A percentile compares a stretch with the other conserved stretches of the same genome.
Conservation (phyloP, 2,888 invertebrate species). For the Caenorhabditis plicata region DNA sequence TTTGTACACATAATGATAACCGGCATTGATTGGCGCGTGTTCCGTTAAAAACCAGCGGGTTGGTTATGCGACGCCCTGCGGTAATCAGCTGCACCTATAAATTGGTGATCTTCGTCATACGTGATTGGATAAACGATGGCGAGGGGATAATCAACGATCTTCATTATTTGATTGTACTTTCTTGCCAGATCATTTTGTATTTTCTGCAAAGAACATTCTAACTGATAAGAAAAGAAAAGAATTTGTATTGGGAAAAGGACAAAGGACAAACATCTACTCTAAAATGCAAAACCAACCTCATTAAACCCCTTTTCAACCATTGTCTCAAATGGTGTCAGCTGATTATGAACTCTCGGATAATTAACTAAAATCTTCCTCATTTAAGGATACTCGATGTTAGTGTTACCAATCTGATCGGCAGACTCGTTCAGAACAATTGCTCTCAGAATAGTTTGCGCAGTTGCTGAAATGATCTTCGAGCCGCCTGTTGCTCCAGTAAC, state of each 20-base stretch:
- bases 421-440: conserved; percentile 77
- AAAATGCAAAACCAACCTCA: conserved; percentile 2
- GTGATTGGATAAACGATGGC: conserved; percentile 29
- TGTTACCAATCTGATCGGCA: conserved; percentile 51
- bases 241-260: neutral
- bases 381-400: neutral
- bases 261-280: neutral
- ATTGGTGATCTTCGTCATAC: conserved; percentile 1
- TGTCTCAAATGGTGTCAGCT: conserved; percentile 72
- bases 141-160: conserved; percentile 8
- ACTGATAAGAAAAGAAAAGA: neutral
- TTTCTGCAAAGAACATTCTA: conserved; percentile 24
- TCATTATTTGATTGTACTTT: conserved; percentile 45
- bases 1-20: no score
- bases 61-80: conserved; percentile 13
- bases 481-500: conserved; percentile 86
- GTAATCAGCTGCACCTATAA: conserved; percentile 19
- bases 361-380: conserved; percentile 65
- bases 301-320: conserved; percentile 71
- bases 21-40: no score
- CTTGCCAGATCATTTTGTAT: conserved; percentile 46
- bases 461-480: conserved; percentile 82
- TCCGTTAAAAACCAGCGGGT: conserved; percentile 22
- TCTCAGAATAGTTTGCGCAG: conserved; percentile 71
- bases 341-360: conserved; percentile 55